These are phyloP conservation scores for Podarcis cretensis DNA, from an alignment of 2,113 vertebrate genomes.

Conservation along the genomic window DNA sequence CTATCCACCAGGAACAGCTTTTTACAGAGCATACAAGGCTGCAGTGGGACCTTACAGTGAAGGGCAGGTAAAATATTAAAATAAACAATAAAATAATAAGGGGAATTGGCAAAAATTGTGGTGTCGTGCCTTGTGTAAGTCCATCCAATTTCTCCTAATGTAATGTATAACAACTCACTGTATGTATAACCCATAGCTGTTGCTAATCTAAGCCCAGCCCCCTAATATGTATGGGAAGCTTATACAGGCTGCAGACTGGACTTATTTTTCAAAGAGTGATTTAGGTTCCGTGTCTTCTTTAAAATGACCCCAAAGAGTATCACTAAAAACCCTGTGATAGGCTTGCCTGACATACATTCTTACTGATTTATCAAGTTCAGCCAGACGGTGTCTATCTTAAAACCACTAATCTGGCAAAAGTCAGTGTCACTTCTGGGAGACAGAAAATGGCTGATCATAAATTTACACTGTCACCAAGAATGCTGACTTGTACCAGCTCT, in stretches of 20 bases:
- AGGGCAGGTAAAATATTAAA: too few species aligned
- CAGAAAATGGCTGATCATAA: conserved; percentile 29
- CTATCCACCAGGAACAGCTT: too few species aligned
- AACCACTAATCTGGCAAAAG: conserved; percentile 34
- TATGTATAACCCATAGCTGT: background rate
- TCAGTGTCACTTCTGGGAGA: conserved; percentile 43
- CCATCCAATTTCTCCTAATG: background rate
- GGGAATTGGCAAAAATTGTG: too few species aligned
- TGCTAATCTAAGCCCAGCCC: conserved; percentile 1
- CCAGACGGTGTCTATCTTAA: background rate
- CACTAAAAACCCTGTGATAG: background rate
- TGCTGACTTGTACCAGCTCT: conserved; percentile 21
- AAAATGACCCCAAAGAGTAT: background rate
- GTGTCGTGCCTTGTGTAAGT: background rate
- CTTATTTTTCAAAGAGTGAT: background rate
- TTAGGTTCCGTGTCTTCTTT: fast-evolving
- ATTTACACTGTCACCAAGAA: conserved; percentile 30
- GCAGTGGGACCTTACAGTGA: background rate
- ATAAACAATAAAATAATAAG: too few species aligned
- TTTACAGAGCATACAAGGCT: background rate
- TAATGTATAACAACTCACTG: too few species aligned
- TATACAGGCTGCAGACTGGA: background rate
- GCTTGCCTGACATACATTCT: conserved; percentile 19
- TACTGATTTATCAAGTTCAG: conserved; percentile 18
- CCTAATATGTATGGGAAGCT: background rate